Evolutionary conservation across 1,140 invertebrate species (phyloP).

Genomic region (Dinoponera quadriceps): DNA sequence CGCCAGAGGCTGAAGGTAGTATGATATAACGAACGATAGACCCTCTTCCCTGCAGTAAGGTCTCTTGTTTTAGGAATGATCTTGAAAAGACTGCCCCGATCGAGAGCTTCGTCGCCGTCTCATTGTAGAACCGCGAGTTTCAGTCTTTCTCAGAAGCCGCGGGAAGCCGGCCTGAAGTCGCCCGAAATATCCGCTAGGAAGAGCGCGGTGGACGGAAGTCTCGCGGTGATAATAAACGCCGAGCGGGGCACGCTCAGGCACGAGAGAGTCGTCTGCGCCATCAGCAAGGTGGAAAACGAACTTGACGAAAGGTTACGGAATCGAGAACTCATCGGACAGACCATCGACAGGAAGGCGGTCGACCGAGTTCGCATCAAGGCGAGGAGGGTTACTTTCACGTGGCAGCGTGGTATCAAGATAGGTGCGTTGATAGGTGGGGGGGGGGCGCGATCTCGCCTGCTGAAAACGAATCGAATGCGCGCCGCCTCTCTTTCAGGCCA

Average conservation of each 20-base stretch:
- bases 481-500: no score
- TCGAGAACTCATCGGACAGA: slow-evolving; percentile 90
- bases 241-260: slow-evolving; percentile 66
- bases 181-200: slow-evolving; percentile 64
- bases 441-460: no score
- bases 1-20: slow-evolving; percentile 69
- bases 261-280: slow-evolving; percentile 81
- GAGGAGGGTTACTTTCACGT: slow-evolving; percentile 93
- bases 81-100: slow-evolving; percentile 73
- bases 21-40: no score
- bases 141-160: slow-evolving; percentile 63
- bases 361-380: slow-evolving; percentile 88
- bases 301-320: slow-evolving; percentile 88
- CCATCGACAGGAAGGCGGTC: slow-evolving; percentile 85
- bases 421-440: no score
- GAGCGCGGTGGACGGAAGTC: slow-evolving; percentile 62
- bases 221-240: slow-evolving; percentile 48
- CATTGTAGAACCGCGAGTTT: slow-evolving; percentile 68
- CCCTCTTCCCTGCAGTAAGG: no score
- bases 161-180: slow-evolving; percentile 72
- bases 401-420: slow-evolving; percentile 97
- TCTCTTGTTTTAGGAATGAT: no score
- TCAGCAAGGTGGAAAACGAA: slow-evolving; percentile 88
- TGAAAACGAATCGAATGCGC: no score
- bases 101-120: slow-evolving; percentile 78